A percentile compares a stretch with the other conserved stretches of the same genome.
Conservation (phyloP, 2,888 invertebrate genomes). For the Eupithecia dodoneata region DNA sequence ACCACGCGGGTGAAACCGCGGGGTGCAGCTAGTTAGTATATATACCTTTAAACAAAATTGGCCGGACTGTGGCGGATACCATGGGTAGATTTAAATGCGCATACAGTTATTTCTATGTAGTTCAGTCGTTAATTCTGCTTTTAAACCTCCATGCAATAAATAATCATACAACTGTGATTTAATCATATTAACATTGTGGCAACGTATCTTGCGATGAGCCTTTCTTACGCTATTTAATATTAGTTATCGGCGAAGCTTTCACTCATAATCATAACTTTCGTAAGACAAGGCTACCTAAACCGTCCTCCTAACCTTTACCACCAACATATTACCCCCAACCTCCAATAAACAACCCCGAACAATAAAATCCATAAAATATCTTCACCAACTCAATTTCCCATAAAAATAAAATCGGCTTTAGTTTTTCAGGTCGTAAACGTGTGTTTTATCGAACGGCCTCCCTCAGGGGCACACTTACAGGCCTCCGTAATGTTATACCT, state of each 20-base stretch:
- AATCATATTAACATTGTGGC: too few species aligned
- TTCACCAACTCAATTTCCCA: conserved; percentile 37
- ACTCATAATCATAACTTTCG: background rate
- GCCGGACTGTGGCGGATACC: too few species aligned
- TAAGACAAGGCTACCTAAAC: background rate
- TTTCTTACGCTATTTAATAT: background rate
- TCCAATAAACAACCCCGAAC: conserved; percentile 32
- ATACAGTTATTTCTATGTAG: too few species aligned
- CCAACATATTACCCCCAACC: background rate
- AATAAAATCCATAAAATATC: conserved; percentile 39
- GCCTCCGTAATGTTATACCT: conserved; percentile 46
- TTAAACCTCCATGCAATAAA: too few species aligned
- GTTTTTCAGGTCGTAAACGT: conserved; percentile 58
- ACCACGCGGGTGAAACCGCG: too few species aligned
- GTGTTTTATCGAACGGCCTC: conserved; percentile 65
- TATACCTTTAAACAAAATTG: too few species aligned
- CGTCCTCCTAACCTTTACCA: background rate
- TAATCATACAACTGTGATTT: too few species aligned
- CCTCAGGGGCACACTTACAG: conserved; percentile 60
- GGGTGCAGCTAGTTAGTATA: too few species aligned
- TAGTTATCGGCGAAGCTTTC: too few species aligned
- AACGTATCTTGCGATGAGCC: too few species aligned
- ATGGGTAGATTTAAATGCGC: too few species aligned
- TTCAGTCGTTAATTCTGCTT: too few species aligned
- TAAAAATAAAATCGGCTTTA: conserved; percentile 42